A percentile compares a stretch with the other conserved stretches of the same genome.
phyloP scores from a whole-genome alignment of 2,888 invertebrate genomes.

The Drosophila mimetica region DNA sequence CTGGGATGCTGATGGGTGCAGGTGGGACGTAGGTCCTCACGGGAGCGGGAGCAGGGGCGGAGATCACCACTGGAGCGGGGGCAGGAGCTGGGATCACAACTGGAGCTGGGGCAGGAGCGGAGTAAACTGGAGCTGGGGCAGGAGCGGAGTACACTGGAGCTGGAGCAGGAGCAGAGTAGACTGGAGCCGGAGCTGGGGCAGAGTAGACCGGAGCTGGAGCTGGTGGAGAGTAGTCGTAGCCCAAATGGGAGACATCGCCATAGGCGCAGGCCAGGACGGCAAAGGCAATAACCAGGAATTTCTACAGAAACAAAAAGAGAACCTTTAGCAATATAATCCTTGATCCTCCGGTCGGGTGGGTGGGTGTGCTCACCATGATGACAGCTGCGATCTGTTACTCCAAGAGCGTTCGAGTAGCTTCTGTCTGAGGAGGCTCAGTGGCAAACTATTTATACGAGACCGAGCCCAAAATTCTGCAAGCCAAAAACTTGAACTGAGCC shows the following conservation, averaged over 20 bases:
- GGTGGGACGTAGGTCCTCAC: too few species aligned
- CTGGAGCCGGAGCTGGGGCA: slow-evolving; percentile 26
- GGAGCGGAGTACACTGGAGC: slow-evolving; percentile 24
- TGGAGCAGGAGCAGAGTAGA: slow-evolving; percentile 55
- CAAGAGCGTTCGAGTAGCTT: slow-evolving; percentile 64
- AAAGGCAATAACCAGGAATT: slow-evolving; percentile 74
- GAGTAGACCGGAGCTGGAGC: slow-evolving; percentile 34
- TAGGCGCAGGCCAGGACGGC: slow-evolving; percentile 73
- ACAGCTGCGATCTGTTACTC: slow-evolving; percentile 55
- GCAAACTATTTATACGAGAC: slow-evolving; percentile 47
- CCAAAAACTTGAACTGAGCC: slow-evolving; percentile 24
- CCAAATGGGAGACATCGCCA: slow-evolving; percentile 77
- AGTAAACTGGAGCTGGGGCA: slow-evolving; percentile 29
- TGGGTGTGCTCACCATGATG: slow-evolving; percentile 59
- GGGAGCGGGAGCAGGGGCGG: slow-evolving; percentile 19
- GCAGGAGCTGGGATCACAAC: slow-evolving; percentile 30
- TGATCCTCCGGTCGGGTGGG: neutral
- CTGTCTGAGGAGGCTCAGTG: slow-evolving; percentile 47
- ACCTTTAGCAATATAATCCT: slow-evolving; percentile 10
- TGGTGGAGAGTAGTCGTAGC: slow-evolving; percentile 67
- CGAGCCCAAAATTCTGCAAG: slow-evolving; percentile 34
- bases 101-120: neutral
- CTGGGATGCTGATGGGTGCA: slow-evolving; percentile 23
- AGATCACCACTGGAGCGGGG: neutral
- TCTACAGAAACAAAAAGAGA: slow-evolving; percentile 48